These are phyloP conservation scores for Drosophila takahashii DNA, from an alignment of 1,140 invertebrate genomes.

Conservation along the genomic window DNA sequence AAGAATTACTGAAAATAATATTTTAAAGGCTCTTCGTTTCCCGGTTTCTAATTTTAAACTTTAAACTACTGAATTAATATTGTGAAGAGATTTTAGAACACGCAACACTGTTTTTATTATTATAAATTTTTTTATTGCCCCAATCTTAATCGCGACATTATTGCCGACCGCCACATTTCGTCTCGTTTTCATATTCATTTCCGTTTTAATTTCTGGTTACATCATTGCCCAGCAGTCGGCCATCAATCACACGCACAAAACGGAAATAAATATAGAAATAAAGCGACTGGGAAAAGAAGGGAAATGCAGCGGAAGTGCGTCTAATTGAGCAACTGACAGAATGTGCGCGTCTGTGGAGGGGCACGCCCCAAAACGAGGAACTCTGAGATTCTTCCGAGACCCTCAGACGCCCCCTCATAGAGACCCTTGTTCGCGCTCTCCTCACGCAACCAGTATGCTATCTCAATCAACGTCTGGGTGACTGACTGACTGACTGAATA, in stretches of 20 bases:
- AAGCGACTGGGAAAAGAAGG: background rate
- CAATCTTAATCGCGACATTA: conserved; percentile 20
- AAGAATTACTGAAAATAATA: too few relatives aligned
- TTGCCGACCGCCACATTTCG: background rate
- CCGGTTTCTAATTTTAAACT: too few relatives aligned
- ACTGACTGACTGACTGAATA: conserved; percentile 15
- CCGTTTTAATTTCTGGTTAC: conserved; percentile 45
- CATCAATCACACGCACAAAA: conserved; percentile 78
- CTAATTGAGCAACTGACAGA: conserved; percentile 80
- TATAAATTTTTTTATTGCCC: conserved; percentile 31
- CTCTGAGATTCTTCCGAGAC: conserved; percentile 18
- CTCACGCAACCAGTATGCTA: conserved; percentile 24
- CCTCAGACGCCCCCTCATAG: conserved; percentile 9
- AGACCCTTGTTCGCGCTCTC: background rate
- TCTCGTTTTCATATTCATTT: conserved; percentile 16
- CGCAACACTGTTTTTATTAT: conserved; percentile 4
- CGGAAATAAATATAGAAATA: conserved; percentile 76
- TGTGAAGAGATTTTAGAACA: background rate
- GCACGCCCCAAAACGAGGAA: conserved; percentile 38
- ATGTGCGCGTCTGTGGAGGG: conserved; percentile 53
- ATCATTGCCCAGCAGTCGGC: conserved; percentile 59
- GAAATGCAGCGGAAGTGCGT: conserved; percentile 72
- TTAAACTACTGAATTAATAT: too few relatives aligned
- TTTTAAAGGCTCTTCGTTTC: too few relatives aligned
- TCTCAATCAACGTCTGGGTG: conserved; percentile 49